Percentiles rank a stretch among this genome's conserved stretches.
Conservation (phyloP, 2,113 vertebrate species). For the Cairina moschata region DNA sequence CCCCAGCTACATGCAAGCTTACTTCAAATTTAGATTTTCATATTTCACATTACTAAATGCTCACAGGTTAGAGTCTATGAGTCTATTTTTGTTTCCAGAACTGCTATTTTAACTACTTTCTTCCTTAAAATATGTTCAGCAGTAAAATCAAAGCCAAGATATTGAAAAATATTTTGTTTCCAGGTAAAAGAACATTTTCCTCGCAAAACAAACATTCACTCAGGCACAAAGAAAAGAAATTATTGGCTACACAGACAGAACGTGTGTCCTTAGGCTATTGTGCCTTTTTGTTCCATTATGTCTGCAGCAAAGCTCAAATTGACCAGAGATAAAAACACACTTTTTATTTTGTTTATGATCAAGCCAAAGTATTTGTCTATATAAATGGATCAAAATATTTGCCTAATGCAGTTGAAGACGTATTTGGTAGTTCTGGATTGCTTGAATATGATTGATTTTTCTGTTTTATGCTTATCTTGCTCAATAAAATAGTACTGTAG, state of each 20-base stretch:
- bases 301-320: constrained; percentile 30
- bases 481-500: constrained; percentile 19
- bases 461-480: constrained; percentile 38
- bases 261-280: not conserved
- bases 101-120: not conserved
- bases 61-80: not conserved
- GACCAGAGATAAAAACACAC: constrained; percentile 24
- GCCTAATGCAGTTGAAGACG: constrained; percentile 5
- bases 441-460: constrained; percentile 48
- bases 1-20: not conserved
- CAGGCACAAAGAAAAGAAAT: not conserved
- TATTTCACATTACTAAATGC: not conserved
- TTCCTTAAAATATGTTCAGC: not conserved
- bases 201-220: constrained; percentile 11
- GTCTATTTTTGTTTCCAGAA: not conserved
- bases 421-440: constrained; percentile 15
- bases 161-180: constrained; percentile 19
- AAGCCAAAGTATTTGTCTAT: constrained; percentile 2
- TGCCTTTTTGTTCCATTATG: constrained; percentile 29
- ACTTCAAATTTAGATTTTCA: not conserved
- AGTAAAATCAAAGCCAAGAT: constrained; percentile 21
- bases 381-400: constrained; percentile 10
- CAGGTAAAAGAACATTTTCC: not conserved
- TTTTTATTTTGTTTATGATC: constrained; percentile 52
- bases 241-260: not conserved